Evolutionary conservation across 2,888 invertebrate genomes (phyloP).

Genomic region (Synergus laeviventris): DNA sequence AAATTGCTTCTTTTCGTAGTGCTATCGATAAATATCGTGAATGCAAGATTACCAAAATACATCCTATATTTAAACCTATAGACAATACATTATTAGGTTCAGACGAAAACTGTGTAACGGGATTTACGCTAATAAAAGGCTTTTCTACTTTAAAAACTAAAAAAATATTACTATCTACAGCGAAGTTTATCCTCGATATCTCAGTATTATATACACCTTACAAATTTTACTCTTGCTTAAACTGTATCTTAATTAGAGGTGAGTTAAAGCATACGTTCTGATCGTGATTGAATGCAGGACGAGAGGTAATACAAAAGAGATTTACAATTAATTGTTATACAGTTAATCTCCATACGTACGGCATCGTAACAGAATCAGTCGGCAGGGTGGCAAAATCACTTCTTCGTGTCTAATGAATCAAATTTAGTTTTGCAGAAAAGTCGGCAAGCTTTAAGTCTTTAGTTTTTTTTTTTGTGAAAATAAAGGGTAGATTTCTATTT

Average conservation of each 20-base stretch:
- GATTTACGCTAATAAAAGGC: constrained; percentile 27
- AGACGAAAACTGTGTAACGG: constrained; percentile 20
- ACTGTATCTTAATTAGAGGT: constrained; percentile 18
- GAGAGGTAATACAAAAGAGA: constrained; percentile 15
- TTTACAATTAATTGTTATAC: constrained; percentile 31
- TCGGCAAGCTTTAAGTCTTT: constrained; percentile 6
- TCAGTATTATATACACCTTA: constrained; percentile 33
- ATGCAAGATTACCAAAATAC: constrained; percentile 51
- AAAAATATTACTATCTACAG: constrained; percentile 36
- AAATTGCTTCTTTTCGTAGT: constrained; percentile 55
- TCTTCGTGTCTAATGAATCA: neutral
- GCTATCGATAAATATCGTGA: constrained; percentile 57
- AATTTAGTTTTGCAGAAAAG: constrained; percentile 14
- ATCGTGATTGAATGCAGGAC: constrained; percentile 17
- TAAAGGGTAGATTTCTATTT: constrained; percentile 2
- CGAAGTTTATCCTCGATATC: constrained; percentile 16
- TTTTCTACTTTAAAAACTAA: constrained; percentile 35
- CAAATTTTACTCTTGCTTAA: constrained; percentile 24
- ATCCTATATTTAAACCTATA: constrained; percentile 43
- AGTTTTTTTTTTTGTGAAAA: neutral
- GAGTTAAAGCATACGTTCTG: constrained; percentile 34
- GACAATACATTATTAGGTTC: constrained; percentile 27
- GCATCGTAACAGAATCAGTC: constrained; percentile 30
- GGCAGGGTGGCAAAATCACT: constrained; percentile 15
- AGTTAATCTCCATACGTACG: constrained; percentile 35